Percentiles rank a stretch among this genome's conserved stretches.
phyloP scores from a whole-genome alignment of 2,113 vertebrate species.

The Cepphus grylle region DNA sequence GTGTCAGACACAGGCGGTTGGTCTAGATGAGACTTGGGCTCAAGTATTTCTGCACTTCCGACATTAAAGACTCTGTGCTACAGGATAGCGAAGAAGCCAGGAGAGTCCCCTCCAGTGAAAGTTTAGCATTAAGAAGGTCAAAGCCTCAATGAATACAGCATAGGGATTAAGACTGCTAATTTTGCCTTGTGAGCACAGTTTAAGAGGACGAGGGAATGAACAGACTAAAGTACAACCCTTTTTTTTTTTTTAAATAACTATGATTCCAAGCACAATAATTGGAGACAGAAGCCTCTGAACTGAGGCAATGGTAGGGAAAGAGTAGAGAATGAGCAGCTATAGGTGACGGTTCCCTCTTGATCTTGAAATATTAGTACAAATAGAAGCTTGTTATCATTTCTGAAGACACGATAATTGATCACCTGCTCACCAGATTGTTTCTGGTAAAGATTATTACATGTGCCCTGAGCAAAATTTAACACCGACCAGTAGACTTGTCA shows the following conservation, averaged over 20 bases:
- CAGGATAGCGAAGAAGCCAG: neutral
- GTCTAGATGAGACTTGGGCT: neutral
- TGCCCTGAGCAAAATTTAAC: neutral
- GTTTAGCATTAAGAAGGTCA: constrained; percentile 18
- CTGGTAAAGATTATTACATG: neutral
- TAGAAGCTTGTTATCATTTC: neutral
- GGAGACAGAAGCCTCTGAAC: neutral
- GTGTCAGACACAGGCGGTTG: neutral
- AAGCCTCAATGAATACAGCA: neutral
- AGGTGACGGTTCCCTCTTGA: neutral
- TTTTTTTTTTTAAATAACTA: neutral
- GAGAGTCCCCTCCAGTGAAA: neutral
- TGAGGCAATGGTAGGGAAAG: neutral
- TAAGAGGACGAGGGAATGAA: neutral
- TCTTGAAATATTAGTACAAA: neutral
- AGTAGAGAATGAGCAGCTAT: rapidly evolving
- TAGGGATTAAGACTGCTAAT: neutral
- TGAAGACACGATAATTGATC: neutral
- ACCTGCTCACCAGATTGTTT: neutral
- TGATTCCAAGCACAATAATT: neutral
- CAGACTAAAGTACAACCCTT: neutral
- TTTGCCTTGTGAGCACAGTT: neutral
- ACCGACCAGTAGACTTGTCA: neutral
- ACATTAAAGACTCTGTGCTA: neutral
- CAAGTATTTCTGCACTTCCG: neutral